Evolutionary conservation across 2,113 vertebrate species (phyloP), one percentile per base, ranked within the genome.

Genomic region (Gymnobelideus leadbeateri): DNA sequence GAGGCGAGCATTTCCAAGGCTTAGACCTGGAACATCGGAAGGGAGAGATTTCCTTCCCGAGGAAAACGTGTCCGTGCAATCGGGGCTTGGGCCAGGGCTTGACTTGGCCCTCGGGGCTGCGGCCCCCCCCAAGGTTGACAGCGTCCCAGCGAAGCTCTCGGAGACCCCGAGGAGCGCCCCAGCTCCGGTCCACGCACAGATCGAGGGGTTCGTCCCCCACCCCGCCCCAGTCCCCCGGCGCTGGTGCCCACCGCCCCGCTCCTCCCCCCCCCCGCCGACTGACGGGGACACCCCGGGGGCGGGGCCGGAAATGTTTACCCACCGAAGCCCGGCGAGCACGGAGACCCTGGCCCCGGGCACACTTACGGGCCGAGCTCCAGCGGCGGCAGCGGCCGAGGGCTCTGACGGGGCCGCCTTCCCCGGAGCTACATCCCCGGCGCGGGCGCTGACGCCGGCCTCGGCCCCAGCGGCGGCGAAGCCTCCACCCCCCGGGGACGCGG

Each of bases 351-450:
- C 55, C 37, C 46, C 91, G 0, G 8, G 31, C 3, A 47, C 50
- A 54, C n/a, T 55, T 91, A 54, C 43, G 1, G 89, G 84, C 90
- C 68, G 52, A 49, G 52, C 0, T 7, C 52, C 51, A 0, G 51
- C 91, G 14, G 68, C n/a, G 24, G 24, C 51, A 21, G n/a, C 2
- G n/a, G 91, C 53, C 46, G 52, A 46, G 23, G 96, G 93, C 93
- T 95, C 51, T 92, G 96, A 96, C 95, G 94, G 95, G 96, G 94
- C 95, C 95, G 94, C 94, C 49, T 93, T 93, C 54, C 91, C 89
- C 54, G 6, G 89, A 90, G 96, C 97, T 97, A 97, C 97, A 98
- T 97, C 94, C 96, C 96, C 16, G 37, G 90, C 50, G 50, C 50
- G 90, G 90, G 31, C n/a, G 50, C 94, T 93, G 91, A 94, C 92